Evolutionary conservation across 2,888 invertebrate species (phyloP).

Genomic region (Hyposoter didymator): DNA sequence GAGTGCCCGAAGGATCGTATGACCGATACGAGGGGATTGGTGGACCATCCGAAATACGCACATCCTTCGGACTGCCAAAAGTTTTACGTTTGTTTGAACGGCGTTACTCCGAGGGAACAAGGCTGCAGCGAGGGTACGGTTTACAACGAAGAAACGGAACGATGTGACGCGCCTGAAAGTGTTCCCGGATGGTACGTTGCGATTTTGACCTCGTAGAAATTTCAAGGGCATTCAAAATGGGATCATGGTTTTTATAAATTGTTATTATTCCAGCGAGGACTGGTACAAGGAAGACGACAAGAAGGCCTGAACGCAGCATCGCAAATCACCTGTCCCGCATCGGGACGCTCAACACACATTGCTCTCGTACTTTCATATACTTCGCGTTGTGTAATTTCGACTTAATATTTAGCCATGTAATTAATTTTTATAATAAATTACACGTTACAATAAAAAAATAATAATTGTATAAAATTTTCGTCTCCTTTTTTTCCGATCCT

Average conservation of each 20-base stretch:
- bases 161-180: conserved; percentile 96
- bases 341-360: conserved; percentile 77
- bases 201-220: not conserved
- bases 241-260: conserved; percentile 58
- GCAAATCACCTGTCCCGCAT: conserved; percentile 82
- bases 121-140: conserved; percentile 95
- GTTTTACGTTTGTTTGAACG: conserved; percentile 96
- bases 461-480: conserved; percentile 38
- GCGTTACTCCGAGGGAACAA: conserved; percentile 93
- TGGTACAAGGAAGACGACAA: conserved; percentile 94
- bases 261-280: conserved; percentile 88
- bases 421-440: conserved; percentile 70
- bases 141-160: conserved; percentile 94
- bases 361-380: conserved; percentile 70
- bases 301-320: conserved; percentile 76
- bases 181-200: conserved; percentile 93
- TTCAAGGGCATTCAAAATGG: conserved; percentile 28
- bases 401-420: conserved; percentile 74
- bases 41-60: conserved; percentile 94
- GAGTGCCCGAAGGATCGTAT: conserved; percentile 91
- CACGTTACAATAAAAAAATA: conserved; percentile 54
- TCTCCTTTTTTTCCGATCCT: not conserved
- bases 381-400: conserved; percentile 71
- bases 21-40: conserved; percentile 88
- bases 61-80: conserved; percentile 95